These are phyloP conservation scores for Orthosia incerta DNA, from an alignment of 2,888 invertebrate genomes.

Conservation along the genomic window DNA sequence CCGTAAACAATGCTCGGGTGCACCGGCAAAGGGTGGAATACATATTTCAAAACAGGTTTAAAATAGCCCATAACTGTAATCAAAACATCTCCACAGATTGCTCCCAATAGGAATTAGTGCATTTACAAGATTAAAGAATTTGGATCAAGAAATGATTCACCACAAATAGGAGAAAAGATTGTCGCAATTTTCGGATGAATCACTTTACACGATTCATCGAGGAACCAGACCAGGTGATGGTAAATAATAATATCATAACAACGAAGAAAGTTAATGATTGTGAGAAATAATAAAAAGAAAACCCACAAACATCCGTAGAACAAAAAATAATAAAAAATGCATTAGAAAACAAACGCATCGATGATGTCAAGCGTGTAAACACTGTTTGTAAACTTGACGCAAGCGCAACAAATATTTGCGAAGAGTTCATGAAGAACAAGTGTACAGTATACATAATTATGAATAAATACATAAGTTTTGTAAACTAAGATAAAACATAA, in stretches of 20 bases:
- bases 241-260: conserved; percentile 38
- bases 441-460: conserved; percentile 13
- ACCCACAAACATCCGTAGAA: conserved; percentile 21
- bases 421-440: conserved; percentile 10
- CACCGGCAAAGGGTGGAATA: conserved; percentile 52
- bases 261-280: conserved; percentile 49
- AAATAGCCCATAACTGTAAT: conserved; percentile 28
- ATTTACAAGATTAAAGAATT: conserved; percentile 34
- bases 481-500: conserved; percentile 8
- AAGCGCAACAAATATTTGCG: conserved; percentile 26
- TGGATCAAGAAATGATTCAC: conserved; percentile 55
- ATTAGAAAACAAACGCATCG: conserved; percentile 47
- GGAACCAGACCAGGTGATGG: conserved; percentile 32
- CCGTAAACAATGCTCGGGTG: conserved; percentile 60
- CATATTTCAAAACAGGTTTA: conserved; percentile 18
- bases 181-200: conserved; percentile 57
- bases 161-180: conserved; percentile 30
- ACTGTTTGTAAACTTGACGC: conserved; percentile 22
- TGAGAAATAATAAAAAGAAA: conserved; percentile 38
- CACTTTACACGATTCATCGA: conserved; percentile 46
- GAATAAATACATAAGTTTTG: not conserved
- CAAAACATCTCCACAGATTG: not conserved
- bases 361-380: conserved; percentile 46
- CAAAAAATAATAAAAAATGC: conserved; percentile 27
- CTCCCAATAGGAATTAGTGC: conserved; percentile 7